Percentiles rank a stretch among this genome's conserved stretches.
Conservation (phyloP, 23 tunicate species). For the Styela plicata region DNA sequence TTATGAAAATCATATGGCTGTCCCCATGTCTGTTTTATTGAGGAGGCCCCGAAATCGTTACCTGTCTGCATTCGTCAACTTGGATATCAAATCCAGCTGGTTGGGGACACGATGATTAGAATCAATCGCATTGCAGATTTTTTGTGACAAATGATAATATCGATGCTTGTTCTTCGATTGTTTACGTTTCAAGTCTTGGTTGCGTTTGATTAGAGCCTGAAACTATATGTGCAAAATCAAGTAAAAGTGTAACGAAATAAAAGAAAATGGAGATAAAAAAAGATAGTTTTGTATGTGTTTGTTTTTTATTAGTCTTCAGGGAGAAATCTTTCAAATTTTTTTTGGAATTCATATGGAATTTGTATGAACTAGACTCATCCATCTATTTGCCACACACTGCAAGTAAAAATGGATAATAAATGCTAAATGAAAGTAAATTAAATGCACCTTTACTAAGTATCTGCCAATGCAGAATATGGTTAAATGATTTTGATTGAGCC, state of each 20-base stretch:
- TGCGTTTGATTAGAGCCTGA: constrained; percentile 76
- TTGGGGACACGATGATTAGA: constrained; percentile 49
- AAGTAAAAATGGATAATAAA: too few species aligned
- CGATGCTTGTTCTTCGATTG: constrained; percentile 62
- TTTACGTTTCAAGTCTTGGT: constrained; percentile 70
- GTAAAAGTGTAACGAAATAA: background rate
- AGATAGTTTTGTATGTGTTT: background rate
- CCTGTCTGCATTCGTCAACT: constrained; percentile 87
- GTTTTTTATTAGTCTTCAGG: too few species aligned
- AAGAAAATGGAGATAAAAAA: background rate
- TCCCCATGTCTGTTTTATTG: too few species aligned
- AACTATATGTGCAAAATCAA: background rate
- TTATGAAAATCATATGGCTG: background rate
- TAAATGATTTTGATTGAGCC: too few species aligned
- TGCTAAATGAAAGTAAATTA: background rate
- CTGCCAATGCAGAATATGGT: too few species aligned
- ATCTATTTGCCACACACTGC: too few species aligned
- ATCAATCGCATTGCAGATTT: constrained; percentile 71
- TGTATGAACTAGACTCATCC: too few species aligned
- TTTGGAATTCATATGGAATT: too few species aligned
- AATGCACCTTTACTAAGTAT: too few species aligned
- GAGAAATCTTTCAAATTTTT: too few species aligned
- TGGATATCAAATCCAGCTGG: constrained; percentile 54
- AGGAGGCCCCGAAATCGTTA: background rate
- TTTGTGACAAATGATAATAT: constrained; percentile 65